These are phyloP conservation scores for Sarcophaga variegata DNA, from an alignment of 2,888 invertebrate genomes.

Conservation along the genomic window DNA sequence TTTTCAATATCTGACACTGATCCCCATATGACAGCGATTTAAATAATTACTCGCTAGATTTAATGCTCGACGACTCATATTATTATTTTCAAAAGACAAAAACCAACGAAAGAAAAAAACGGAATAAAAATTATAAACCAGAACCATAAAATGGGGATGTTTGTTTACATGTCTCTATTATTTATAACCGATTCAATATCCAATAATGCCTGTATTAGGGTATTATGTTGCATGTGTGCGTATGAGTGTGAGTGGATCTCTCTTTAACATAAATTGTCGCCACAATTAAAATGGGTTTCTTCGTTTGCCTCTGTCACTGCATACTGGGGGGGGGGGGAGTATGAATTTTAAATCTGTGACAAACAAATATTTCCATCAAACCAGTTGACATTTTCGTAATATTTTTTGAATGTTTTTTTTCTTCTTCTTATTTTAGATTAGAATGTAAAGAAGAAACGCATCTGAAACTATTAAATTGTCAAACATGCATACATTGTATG, in stretches of 20 bases:
- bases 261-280: slow-evolving; percentile 41
- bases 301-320: background rate
- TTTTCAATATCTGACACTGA: slow-evolving; percentile 10
- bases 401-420: slow-evolving; percentile 27
- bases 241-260: background rate
- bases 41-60: slow-evolving; percentile 79
- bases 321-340: background rate
- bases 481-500: slow-evolving; percentile 47
- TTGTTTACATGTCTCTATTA: slow-evolving; percentile 37
- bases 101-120: background rate
- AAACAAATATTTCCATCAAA: slow-evolving; percentile 71
- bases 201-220: slow-evolving; percentile 8
- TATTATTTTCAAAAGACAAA: slow-evolving; percentile 36
- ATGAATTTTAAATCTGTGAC: slow-evolving; percentile 71
- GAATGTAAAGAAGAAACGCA: slow-evolving; percentile 35
- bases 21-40: slow-evolving; percentile 78
- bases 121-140: slow-evolving; percentile 2
- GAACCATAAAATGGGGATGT: slow-evolving; percentile 38
- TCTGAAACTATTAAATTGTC: slow-evolving; percentile 69
- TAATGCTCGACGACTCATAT: slow-evolving; percentile 72
- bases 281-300: slow-evolving; percentile 50
- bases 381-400: slow-evolving; percentile 50
- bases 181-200: background rate
- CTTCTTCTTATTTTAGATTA: no score
- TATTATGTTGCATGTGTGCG: background rate